phyloP scores from a whole-genome alignment of 2,797 vertebrate species.

The Semotilus atromaculatus region DNA sequence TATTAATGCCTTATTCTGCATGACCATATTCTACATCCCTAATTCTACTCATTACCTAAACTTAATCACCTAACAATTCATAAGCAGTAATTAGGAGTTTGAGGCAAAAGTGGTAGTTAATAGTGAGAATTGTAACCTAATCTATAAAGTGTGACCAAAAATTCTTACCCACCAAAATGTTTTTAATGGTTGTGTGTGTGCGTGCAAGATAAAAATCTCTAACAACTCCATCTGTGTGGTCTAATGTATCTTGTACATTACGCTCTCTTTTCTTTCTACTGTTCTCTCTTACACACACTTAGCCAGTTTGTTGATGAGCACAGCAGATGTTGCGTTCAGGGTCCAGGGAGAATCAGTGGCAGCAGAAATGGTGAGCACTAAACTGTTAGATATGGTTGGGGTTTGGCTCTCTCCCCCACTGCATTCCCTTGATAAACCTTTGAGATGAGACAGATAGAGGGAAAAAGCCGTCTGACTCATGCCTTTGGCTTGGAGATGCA shows the following conservation, averaged over 20 bases:
- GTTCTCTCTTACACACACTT: slow-evolving; percentile 1
- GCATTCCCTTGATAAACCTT: slow-evolving; percentile 23
- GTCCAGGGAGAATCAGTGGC: slow-evolving; percentile 59
- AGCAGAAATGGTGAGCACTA: slow-evolving; percentile 22
- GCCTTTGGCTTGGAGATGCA: slow-evolving; percentile 6
- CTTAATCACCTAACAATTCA: too few species aligned
- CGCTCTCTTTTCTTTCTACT: slow-evolving; percentile 17
- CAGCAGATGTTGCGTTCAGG: slow-evolving; percentile 67
- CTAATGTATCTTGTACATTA: neutral
- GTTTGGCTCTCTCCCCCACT: neutral
- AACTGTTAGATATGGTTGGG: slow-evolving; percentile 9
- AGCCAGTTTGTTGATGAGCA: slow-evolving; percentile 43
- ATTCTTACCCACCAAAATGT: neutral
- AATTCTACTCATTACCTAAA: too few species aligned
- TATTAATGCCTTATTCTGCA: too few species aligned
- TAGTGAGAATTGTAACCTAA: too few species aligned
- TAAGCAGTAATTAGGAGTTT: too few species aligned
- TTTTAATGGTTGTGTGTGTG: neutral
- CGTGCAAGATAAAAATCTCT: neutral
- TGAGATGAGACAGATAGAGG: slow-evolving; percentile 2
- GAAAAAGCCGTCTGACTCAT: slow-evolving; percentile 3
- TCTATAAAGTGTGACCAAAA: too few species aligned
- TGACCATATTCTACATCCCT: too few species aligned
- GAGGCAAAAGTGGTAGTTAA: too few species aligned
- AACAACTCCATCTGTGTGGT: neutral